Percentiles rank a stretch among this genome's conserved stretches.
phyloP scores from a whole-genome alignment of 2,888 invertebrate species.

The Lycophotia porphyrea region DNA sequence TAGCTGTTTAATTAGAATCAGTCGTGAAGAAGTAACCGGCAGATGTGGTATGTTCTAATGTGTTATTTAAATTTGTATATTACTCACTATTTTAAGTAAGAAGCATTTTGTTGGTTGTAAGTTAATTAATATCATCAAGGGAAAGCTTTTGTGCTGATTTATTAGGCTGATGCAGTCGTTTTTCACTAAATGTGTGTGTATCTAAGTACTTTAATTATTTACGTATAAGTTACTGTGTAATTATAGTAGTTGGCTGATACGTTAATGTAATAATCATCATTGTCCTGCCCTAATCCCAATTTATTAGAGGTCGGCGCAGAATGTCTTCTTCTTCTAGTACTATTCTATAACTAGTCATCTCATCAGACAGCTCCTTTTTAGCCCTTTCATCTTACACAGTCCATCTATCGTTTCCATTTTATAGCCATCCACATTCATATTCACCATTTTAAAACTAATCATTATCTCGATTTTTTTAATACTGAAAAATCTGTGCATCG shows the following conservation, averaged over 20 bases:
- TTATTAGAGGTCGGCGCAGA: no score
- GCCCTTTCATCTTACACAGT: no score
- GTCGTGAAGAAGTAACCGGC: constrained; percentile 57
- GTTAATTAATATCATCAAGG: constrained; percentile 41
- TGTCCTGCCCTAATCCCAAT: no score
- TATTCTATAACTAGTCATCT: no score
- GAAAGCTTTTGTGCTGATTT: constrained; percentile 36
- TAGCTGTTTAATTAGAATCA: constrained; percentile 88
- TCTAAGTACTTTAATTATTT: neutral
- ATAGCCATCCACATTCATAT: no score
- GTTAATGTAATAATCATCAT: no score
- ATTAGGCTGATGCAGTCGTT: neutral
- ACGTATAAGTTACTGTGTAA: neutral
- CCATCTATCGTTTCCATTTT: no score
- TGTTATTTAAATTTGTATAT: constrained; percentile 51
- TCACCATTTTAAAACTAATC: no score
- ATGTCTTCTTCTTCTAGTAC: no score
- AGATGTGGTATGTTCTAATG: constrained; percentile 65
- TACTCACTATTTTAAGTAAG: constrained; percentile 39
- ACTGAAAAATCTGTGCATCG: neutral
- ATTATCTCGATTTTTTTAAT: no score
- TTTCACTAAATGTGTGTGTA: neutral
- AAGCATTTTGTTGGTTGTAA: constrained; percentile 23
- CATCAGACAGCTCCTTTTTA: no score
- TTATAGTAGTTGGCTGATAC: no score